Conservation (phyloP, 2,888 invertebrate genomes). For the Neoitamus cyanurus region DNA sequence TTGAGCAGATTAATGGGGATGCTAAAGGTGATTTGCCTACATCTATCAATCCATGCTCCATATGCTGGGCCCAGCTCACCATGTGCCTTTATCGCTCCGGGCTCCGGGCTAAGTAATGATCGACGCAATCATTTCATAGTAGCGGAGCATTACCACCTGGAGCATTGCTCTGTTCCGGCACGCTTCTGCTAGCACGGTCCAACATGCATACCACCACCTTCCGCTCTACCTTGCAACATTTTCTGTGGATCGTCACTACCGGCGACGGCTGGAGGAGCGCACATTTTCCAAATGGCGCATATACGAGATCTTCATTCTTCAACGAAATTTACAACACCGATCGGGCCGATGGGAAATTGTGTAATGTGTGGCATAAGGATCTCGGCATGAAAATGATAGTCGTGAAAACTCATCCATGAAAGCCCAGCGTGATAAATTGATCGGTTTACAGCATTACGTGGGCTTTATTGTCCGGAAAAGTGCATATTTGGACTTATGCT, state of each 20-base stretch:
- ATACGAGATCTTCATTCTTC: background rate
- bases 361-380: constrained; percentile 24
- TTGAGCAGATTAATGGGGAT: constrained; percentile 13
- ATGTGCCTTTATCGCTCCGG: background rate
- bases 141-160: background rate
- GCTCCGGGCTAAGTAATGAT: background rate
- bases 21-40: constrained; percentile 17
- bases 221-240: constrained; percentile 2
- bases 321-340: constrained; percentile 22
- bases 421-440: constrained; percentile 27
- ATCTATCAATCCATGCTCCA: constrained; percentile 26
- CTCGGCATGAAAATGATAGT: constrained; percentile 30
- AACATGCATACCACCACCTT: constrained; percentile 15
- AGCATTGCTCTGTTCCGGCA: background rate
- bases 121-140: background rate
- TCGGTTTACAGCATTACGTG: constrained; percentile 15
- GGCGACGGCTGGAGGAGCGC: background rate
- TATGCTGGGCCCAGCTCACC: too few species aligned
- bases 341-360: constrained; percentile 30
- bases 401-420: constrained; percentile 40
- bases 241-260: background rate
- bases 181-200: background rate
- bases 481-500: constrained; percentile 1
- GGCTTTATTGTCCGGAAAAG: constrained; percentile 40
- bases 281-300: background rate